Evolutionary conservation across 1,140 invertebrate species (phyloP), one percentile per base, ranked within the genome.

Genomic region (Chelonus insularis): DNA sequence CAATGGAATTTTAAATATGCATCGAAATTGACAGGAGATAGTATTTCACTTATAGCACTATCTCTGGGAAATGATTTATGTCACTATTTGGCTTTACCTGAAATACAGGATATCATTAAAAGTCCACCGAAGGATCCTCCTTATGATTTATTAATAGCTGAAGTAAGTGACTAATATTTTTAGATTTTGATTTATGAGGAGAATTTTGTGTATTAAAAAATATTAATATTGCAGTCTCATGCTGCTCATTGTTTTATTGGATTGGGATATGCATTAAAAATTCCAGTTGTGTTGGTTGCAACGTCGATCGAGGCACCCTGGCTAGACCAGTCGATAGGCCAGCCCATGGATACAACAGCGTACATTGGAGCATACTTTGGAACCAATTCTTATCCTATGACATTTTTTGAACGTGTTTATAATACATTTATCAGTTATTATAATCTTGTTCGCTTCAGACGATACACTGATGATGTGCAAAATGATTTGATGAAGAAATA

Each of bases 111-210:
- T 0, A 56, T 77, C 1, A 64, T 72, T 5, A 62, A 59, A 16
- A 73, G 73, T 64, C 68, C 68, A 11, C 69, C 74, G 0, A 70
- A 67, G 0, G 55, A 74, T 65, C 69, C 70, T 23, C 64, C 70
- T 0, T 76, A 77, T 36, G 72, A 77, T 54, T 1, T 76, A 0
- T 18, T 77, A 0, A 67, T 77, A 12, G 56, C 43, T 0, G 70
- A 76, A 65, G 69, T 76, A 59, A 60, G 62, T 64, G 7, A n/a
- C n/a, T n/a, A n/a, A n/a, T n/a, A n/a, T n/a, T n/a, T n/a, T n/a
- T n/a, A n/a, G n/a, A n/a, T n/a, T n/a, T n/a, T n/a, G n/a, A n/a
- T n/a, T n/a, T n/a, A n/a, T n/a, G n/a, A n/a, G n/a, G n/a, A n/a
- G n/a, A n/a, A n/a, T n/a, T n/a, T n/a, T n/a, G n/a, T n/a, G n/a